A percentile compares a stretch with the other conserved stretches of the same genome.
These are phyloP conservation scores for Mola mola DNA, from an alignment of 2,113 vertebrate genomes.

Conservation along the genomic window DNA sequence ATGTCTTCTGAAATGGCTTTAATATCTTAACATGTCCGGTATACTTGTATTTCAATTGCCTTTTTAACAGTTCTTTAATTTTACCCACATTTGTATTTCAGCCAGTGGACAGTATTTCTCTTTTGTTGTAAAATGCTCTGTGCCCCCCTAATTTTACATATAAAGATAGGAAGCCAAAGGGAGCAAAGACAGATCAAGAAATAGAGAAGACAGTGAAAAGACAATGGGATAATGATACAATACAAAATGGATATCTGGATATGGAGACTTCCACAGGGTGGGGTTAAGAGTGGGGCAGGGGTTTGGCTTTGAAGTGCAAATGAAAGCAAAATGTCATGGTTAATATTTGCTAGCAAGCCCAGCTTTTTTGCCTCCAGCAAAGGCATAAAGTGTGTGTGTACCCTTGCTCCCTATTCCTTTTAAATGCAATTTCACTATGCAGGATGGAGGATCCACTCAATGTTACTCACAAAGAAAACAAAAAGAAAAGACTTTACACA, in stretches of 20 bases:
- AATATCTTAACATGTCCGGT: too few species aligned
- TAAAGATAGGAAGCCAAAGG: background rate
- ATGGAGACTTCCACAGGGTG: slow-evolving; percentile 17
- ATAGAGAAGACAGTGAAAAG: background rate
- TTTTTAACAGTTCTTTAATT: too few species aligned
- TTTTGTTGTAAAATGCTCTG: background rate
- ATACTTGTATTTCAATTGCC: too few species aligned
- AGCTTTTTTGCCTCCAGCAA: slow-evolving; percentile 45
- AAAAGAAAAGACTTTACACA: slow-evolving; percentile 13
- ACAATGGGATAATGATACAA: background rate
- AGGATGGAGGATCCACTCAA: slow-evolving; percentile 4
- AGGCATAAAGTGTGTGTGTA: slow-evolving; percentile 19
- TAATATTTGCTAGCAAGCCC: slow-evolving; percentile 41
- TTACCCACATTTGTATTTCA: too few species aligned
- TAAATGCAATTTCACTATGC: slow-evolving; percentile 17
- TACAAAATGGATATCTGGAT: slow-evolving; percentile 29
- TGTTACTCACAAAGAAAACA: slow-evolving; percentile 21
- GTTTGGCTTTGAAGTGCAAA: slow-evolving; percentile 61
- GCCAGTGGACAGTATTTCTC: background rate
- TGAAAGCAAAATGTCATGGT: slow-evolving; percentile 54
- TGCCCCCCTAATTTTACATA: background rate
- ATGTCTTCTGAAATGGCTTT: too few species aligned
- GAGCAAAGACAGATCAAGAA: background rate
- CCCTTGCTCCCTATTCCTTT: background rate
- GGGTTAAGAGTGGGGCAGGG: slow-evolving; percentile 16